phyloP scores from a whole-genome alignment of 1,140 invertebrate genomes.

The Lepidurus couesii region DNA sequence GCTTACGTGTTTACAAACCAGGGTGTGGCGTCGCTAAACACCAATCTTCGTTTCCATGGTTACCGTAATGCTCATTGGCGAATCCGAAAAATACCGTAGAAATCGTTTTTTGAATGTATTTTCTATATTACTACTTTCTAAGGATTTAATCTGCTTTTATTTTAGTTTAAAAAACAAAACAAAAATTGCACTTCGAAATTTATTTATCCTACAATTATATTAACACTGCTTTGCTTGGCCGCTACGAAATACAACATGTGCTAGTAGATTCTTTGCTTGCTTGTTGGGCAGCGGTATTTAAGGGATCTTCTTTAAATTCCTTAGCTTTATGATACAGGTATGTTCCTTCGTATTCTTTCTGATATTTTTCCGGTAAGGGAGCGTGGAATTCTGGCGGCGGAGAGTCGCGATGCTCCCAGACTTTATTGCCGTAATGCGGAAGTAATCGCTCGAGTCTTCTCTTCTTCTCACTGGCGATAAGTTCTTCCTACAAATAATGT shows the following conservation, averaged over 20 bases:
- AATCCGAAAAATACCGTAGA: not conserved
- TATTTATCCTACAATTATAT: not conserved
- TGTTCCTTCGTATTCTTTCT: conserved; percentile 57
- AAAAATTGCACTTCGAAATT: not conserved
- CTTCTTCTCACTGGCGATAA: conserved; percentile 65
- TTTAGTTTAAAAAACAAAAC: not conserved
- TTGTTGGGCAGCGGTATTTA: not conserved
- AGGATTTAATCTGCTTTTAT: too few species aligned
- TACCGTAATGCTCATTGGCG: not conserved
- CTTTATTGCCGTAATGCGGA: conserved; percentile 63
- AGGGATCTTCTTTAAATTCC: conserved; percentile 51
- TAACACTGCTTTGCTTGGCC: not conserved
- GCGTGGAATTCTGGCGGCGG: conserved; percentile 72
- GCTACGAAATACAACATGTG: not conserved
- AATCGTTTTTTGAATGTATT: too few species aligned
- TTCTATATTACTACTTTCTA: too few species aligned
- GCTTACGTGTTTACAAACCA: conserved; percentile 17
- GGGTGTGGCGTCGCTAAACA: not conserved
- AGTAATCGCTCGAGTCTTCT: conserved; percentile 56
- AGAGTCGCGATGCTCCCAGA: conserved; percentile 66
- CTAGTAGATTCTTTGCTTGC: not conserved
- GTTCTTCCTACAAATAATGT: conserved; percentile 50
- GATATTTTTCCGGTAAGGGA: conserved; percentile 67
- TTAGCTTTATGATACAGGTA: conserved; percentile 59
- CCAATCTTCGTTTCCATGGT: not conserved